A percentile compares a stretch with the other conserved stretches of the same genome.
Conservation (phyloP, 2,113 vertebrate species). For the Lasiurus cinereus region DNA sequence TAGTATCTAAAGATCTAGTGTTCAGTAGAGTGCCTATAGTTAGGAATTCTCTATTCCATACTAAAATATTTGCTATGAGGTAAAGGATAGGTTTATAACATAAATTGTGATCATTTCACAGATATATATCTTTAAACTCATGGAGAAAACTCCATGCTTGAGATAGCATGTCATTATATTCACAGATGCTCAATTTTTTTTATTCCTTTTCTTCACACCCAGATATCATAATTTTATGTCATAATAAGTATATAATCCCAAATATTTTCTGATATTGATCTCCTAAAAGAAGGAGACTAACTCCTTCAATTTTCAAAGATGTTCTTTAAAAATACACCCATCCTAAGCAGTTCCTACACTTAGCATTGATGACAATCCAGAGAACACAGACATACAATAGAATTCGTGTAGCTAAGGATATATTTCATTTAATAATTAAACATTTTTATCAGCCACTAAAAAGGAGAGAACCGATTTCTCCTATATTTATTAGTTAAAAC, state of each 20-base stretch:
- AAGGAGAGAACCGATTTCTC: background rate
- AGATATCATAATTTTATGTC: background rate
- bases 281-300: background rate
- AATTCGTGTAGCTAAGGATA: conserved; percentile 47
- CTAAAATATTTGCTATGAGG: background rate
- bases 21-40: background rate
- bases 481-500: background rate
- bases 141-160: background rate
- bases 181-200: background rate
- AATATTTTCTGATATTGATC: conserved; percentile 1
- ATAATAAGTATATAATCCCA: background rate
- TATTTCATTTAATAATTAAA: background rate
- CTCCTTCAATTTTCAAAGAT: background rate
- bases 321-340: background rate
- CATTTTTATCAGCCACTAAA: background rate
- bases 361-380: background rate
- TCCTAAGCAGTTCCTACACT: background rate
- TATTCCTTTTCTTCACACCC: background rate
- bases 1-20: background rate
- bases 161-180: background rate
- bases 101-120: background rate
- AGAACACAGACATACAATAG: background rate
- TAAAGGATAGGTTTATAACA: background rate
- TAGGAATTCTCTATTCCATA: background rate
- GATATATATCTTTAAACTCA: background rate